These are phyloP conservation scores for Meleagris gallopavo DNA, from an alignment of 2,113 vertebrate genomes.

Conservation along the genomic window DNA sequence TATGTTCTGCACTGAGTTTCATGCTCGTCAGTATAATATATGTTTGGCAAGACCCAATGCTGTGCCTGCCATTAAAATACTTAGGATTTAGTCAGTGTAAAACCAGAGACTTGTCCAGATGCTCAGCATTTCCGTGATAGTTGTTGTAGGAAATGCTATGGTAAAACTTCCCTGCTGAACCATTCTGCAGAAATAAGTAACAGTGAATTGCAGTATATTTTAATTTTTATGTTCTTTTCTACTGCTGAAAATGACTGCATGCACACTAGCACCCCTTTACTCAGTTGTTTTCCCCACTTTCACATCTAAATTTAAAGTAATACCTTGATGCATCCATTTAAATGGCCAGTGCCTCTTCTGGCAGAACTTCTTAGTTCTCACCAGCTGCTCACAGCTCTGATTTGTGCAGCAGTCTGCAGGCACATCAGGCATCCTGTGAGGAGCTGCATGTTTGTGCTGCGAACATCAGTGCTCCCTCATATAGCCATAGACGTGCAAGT, in stretches of 20 bases:
- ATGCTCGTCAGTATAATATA: neutral
- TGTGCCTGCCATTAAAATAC: neutral
- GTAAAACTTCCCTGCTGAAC: conserved; percentile 12
- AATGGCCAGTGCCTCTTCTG: neutral
- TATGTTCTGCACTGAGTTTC: neutral
- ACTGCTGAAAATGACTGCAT: neutral
- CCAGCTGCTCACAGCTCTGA: neutral
- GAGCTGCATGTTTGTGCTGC: neutral
- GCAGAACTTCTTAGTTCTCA: neutral
- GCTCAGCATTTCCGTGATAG: neutral
- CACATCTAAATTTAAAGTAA: neutral
- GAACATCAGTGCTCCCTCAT: neutral
- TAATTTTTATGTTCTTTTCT: neutral
- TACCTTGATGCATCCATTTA: neutral
- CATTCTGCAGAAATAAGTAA: neutral
- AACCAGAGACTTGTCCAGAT: neutral
- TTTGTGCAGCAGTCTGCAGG: rapidly evolving
- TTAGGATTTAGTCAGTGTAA: neutral
- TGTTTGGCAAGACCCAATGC: neutral
- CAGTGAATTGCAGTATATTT: neutral
- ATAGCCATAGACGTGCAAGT: neutral
- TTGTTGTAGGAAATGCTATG: rapidly evolving
- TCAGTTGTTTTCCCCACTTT: neutral
- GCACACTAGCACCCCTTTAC: neutral
- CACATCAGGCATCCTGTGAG: neutral